Base-by-base conservation (phyloP, 2,797 vertebrate species). In the Pogoniulus pusillus region DNA sequence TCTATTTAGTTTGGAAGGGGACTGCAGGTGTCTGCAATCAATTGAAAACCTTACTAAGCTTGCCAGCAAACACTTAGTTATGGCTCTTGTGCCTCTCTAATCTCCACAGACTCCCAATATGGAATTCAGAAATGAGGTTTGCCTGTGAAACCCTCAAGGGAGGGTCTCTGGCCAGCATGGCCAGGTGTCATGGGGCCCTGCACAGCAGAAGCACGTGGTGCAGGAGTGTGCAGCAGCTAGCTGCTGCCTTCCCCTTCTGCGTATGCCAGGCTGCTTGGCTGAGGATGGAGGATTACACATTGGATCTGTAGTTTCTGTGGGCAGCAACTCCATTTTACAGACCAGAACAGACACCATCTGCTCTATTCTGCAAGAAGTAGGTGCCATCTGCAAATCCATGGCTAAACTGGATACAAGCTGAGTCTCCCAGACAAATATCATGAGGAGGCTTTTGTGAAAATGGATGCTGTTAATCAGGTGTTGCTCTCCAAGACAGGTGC, bases 11-110 rank as follows among this genome's bases (percentile, higher is more conserved):
- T 66, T 62, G 53, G 62, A 90, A 94, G 69, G 22, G 30, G 34
- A 45, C 24, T 69, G 30, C 69, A 91, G 62, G 75, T 90, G 72
- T 41, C 72, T 91, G 85, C 53, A 90, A 74, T 39, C 81, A 71
- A 73, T 94, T 93, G 72, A 81, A 91, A 81, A n/a, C 10, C 35
- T 29, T 13, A 45, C 54, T 51, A 75, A 79, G 80, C 7, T 29
- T 65, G 78, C 68, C 79, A 87, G 51, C 17, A 35, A 78, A 19
- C 20, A 75, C 76, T 30, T 77, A 55, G 4, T 45, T 41, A 53
- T 2, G 8, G 76, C 47, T n/a, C 60, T 37, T 27, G 17, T 9
- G 22, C 35, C 49, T 85, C 69, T 37, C 74, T 80, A n/a, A 45
- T 57, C 68, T 88, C 58, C 18, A 7, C n/a, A 69, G 55, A 6